Evolutionary conservation across 53 echinoderm and acorn worm species (phyloP).

Genomic region (Holothuria leucospilota): DNA sequence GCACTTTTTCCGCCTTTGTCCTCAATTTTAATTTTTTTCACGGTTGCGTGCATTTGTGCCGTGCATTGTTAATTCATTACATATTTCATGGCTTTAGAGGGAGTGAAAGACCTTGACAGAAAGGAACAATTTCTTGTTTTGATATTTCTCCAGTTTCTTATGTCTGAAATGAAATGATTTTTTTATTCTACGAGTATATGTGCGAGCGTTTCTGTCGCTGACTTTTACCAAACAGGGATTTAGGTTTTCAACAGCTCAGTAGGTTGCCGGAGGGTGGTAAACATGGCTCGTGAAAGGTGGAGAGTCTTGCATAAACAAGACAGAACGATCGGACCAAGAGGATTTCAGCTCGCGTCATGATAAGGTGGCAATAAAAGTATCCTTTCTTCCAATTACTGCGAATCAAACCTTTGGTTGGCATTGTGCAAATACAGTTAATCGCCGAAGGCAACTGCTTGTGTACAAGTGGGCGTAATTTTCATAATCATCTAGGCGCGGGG

Average conservation of each 20-base stretch:
- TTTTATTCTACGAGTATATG: background rate
- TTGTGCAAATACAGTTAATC: slow-evolving; percentile 44
- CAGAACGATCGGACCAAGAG: background rate
- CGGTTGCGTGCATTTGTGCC: slow-evolving; percentile 32
- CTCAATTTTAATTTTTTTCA: slow-evolving; percentile 42
- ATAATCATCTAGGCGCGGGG: background rate
- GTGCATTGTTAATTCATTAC: slow-evolving; percentile 54
- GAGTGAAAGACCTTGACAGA: slow-evolving; percentile 38
- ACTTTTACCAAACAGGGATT: slow-evolving; percentile 50
- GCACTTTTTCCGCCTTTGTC: slow-evolving; percentile 15
- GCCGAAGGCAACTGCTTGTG: slow-evolving; percentile 21
- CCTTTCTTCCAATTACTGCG: slow-evolving; percentile 37
- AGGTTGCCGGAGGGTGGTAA: slow-evolving; percentile 43
- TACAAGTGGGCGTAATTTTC: slow-evolving; percentile 32
- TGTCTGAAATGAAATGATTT: slow-evolving; percentile 41
- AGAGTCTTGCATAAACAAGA: slow-evolving; percentile 37
- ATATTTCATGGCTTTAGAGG: slow-evolving; percentile 43
- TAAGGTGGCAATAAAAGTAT: slow-evolving; percentile 44
- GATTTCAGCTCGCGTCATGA: slow-evolving; percentile 37
- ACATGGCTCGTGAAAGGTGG: slow-evolving; percentile 22
- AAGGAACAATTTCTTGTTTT: slow-evolving; percentile 43
- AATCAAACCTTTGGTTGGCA: slow-evolving; percentile 21
- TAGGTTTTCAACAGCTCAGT: slow-evolving; percentile 48
- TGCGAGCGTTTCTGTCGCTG: slow-evolving; percentile 20
- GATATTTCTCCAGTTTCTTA: background rate